A percentile compares a stretch with the other conserved stretches of the same genome.
phyloP scores from a whole-genome alignment of 2,113 vertebrate genomes.

The Rana temporaria region DNA sequence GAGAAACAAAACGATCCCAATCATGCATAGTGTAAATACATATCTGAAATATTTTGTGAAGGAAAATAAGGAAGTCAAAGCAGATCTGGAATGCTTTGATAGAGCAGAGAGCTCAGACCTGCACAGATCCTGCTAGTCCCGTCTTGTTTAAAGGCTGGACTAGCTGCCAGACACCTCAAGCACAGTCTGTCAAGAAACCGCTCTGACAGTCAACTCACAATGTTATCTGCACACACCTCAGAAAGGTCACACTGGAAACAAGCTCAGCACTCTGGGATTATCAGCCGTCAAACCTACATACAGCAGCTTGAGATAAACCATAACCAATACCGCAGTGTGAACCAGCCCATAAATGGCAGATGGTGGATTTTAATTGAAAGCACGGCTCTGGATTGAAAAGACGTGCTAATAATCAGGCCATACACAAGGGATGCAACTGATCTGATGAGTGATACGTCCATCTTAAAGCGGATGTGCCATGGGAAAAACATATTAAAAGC shows the following conservation, averaged over 20 bases:
- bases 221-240: conserved; percentile 28
- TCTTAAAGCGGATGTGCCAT: too few species aligned
- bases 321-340: too few species aligned
- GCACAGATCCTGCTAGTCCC: conserved; percentile 12
- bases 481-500: too few species aligned
- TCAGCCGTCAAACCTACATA: conserved; percentile 8
- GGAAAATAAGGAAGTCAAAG: neutral
- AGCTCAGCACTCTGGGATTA: neutral
- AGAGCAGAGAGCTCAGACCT: neutral
- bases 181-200: conserved; percentile 13
- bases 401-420: too few species aligned
- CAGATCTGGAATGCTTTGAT: conserved; percentile 23
- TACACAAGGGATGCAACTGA: too few species aligned
- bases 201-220: conserved; percentile 18
- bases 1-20: too few species aligned
- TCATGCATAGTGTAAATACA: neutral
- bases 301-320: conserved; percentile 5
- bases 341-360: too few species aligned
- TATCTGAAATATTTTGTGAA: conserved; percentile 12
- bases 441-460: too few species aligned
- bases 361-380: too few species aligned
- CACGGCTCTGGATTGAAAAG: too few species aligned
- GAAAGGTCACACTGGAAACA: conserved; percentile 6
- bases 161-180: conserved; percentile 24
- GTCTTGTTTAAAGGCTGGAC: conserved; percentile 9